Conservation (phyloP, 2,888 invertebrate genomes). For the Xestobium rufovillosum region DNA sequence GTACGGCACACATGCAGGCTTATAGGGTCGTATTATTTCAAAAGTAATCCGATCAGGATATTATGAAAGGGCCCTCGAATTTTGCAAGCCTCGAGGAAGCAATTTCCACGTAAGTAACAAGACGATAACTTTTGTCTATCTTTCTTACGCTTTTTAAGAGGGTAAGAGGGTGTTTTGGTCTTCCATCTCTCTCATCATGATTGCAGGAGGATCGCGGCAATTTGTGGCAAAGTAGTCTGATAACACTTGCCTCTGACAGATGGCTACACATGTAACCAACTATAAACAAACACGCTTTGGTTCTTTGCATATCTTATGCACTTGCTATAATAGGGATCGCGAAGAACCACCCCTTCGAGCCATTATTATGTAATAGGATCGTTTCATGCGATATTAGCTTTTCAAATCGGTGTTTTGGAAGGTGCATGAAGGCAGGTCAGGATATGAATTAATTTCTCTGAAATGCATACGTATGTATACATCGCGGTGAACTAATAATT, state of each 20-base stretch:
- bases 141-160: too few relatives aligned
- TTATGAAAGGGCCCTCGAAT: too few relatives aligned
- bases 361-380: conserved; percentile 1
- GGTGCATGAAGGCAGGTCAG: too few relatives aligned
- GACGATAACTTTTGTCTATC: conserved; percentile 1
- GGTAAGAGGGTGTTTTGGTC: too few relatives aligned
- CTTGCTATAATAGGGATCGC: conserved; percentile 33
- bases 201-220: conserved; percentile 33
- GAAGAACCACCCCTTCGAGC: conserved; percentile 13
- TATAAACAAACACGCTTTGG: conserved; percentile 42
- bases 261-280: conserved; percentile 42
- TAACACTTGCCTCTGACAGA: conserved; percentile 41
- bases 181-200: conserved; percentile 1
- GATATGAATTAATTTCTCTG: too few relatives aligned
- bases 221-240: conserved; percentile 42
- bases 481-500: too few relatives aligned
- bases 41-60: too few relatives aligned
- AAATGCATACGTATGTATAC: too few relatives aligned
- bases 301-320: conserved; percentile 43
- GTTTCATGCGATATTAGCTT: too few relatives aligned
- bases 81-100: conserved; percentile 1
- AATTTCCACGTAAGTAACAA: not conserved
- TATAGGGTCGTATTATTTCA: too few relatives aligned
- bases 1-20: too few relatives aligned
- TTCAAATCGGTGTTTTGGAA: too few relatives aligned